A percentile compares a stretch with the other conserved stretches of the same genome.
These are phyloP conservation scores for Crax fasciolata DNA, from an alignment of 2,797 vertebrate species.

Conservation along the genomic window DNA sequence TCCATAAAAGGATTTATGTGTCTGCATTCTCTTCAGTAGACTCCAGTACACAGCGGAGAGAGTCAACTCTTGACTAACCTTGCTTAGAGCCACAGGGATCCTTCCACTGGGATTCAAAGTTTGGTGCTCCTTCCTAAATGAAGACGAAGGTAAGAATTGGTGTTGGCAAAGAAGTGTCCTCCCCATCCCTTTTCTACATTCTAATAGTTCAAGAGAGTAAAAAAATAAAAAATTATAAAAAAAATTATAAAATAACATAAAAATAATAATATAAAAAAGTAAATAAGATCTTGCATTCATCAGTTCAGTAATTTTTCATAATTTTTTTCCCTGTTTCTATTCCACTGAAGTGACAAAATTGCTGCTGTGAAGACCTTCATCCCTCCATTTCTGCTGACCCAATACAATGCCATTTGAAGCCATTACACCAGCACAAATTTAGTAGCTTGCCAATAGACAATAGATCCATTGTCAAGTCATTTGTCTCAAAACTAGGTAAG, in stretches of 20 bases:
- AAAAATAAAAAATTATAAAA: background rate
- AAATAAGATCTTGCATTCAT: background rate
- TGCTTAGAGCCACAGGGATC: background rate
- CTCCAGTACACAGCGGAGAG: background rate
- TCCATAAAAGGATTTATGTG: slow-evolving; percentile 47
- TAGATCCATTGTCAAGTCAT: rapidly evolving
- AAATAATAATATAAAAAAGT: rapidly evolving
- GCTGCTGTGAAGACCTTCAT: background rate
- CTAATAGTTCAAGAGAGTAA: background rate
- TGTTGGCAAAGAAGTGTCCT: slow-evolving; percentile 10
- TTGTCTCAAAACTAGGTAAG: background rate
- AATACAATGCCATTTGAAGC: background rate
- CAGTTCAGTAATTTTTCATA: background rate
- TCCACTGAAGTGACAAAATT: background rate
- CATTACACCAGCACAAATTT: background rate
- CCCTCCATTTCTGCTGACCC: background rate
- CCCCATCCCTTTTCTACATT: background rate
- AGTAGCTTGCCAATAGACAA: background rate
- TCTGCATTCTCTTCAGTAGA: slow-evolving; percentile 34
- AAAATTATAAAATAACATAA: rapidly evolving
- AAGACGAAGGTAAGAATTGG: background rate
- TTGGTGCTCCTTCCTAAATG: background rate
- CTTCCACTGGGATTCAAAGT: background rate
- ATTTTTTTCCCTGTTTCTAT: background rate
- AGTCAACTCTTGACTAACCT: slow-evolving; percentile 7